A percentile compares a stretch with the other conserved stretches of the same genome.
phyloP scores from a whole-genome alignment of 2,888 invertebrate species.

The Phytoseiulus persimilis region DNA sequence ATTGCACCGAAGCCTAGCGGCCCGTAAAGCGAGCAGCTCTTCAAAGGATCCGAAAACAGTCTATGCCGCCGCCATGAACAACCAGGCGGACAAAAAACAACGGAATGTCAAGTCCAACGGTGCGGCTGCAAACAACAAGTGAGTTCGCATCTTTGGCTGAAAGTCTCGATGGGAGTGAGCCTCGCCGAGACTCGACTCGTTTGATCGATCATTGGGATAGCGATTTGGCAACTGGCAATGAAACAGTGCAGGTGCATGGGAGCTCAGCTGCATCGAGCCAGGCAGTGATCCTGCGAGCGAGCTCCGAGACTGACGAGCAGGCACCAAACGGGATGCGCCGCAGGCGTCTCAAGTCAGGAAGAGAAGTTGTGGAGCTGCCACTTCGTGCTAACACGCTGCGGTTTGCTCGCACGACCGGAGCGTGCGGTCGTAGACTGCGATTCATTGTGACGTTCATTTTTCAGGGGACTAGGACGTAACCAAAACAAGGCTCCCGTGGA shows the following conservation, averaged over 20 bases:
- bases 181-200: neutral
- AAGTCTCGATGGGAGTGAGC: neutral
- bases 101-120: constrained; percentile 31
- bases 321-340: neutral
- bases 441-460: neutral
- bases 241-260: neutral
- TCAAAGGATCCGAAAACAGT: neutral
- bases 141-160: neutral
- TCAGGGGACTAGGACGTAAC: neutral
- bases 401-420: neutral
- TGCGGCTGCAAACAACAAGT: constrained; percentile 12
- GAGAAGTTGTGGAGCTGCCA: too few relatives aligned
- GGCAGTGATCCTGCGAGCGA: neutral
- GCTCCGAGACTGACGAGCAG: neutral
- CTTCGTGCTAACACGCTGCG: neutral
- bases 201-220: neutral
- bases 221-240: neutral
- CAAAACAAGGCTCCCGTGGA: neutral
- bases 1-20: neutral
- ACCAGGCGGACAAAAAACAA: constrained; percentile 19
- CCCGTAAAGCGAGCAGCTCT: neutral
- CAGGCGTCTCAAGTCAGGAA: neutral
- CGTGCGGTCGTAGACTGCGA: neutral
- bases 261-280: neutral
- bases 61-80: constrained; percentile 35